Base-by-base conservation (phyloP, 2,888 invertebrate species). In the Sinelater perroti region DNA sequence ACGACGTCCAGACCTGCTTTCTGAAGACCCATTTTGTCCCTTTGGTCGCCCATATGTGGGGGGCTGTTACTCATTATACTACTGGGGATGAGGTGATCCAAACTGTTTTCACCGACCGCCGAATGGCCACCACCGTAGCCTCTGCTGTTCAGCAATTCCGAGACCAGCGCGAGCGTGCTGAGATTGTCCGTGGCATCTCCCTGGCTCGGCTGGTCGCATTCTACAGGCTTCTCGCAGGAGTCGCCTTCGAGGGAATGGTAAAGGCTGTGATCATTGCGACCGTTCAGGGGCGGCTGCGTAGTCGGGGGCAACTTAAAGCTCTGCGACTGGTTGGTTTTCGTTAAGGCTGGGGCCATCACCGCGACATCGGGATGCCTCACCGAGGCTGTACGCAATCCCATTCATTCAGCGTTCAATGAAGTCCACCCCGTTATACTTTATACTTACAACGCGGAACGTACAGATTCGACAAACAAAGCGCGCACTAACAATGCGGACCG, bases 281-380 rank as follows among this genome's bases (percentile, higher is more conserved):
- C 11, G 33, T 59, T 69, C 68, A 66, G 67, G 70, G 67, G 63
- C 69, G 60, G 71, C 69, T 50, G 67, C 68, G 44, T 72, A 65
- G 68, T 70, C 40, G 75, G 71, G 21, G 77, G 70, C 65, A 79
- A 70, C 68, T 79, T 78, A 75, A 80, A 80, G 67, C 73, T 78
- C 67, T 79, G 79, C 53, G 79, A 76, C 76, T 81, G 82, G 69
- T 79, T 75, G 70, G 84, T 85, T 83, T 92, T 91, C 78, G 93
- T 90, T 81, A 93, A 87, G 84, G 94, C 94, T 83, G 94, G 94
- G 86, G 94, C 94, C 94, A 95, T 94, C 86, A 90, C 85, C 89
- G 87, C 83, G 83, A 83, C 84, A 80, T 80, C 76, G 78, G 82
- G 79, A 79, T 80, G 82, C 83, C 82, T 80, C 80, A 78, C 78